Evolutionary conservation across 2,797 vertebrate species (phyloP).

Genomic region (Hirundo rustica): DNA sequence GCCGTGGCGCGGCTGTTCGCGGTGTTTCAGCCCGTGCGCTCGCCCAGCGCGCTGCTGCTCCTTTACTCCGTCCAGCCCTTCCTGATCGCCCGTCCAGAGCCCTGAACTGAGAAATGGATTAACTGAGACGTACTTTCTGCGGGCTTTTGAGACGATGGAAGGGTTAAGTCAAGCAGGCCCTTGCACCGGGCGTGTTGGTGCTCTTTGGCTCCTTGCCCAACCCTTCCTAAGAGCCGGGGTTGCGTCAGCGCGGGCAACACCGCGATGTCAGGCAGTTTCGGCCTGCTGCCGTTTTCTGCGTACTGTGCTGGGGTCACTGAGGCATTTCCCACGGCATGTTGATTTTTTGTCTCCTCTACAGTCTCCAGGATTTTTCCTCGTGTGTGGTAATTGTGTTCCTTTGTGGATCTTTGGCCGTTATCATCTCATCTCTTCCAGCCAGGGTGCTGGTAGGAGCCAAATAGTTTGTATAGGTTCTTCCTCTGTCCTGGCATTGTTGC

Average conservation of each 20-base stretch:
- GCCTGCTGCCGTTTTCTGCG: not conserved
- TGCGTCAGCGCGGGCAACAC: not conserved
- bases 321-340: not conserved
- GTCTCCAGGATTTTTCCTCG: not conserved
- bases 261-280: not conserved
- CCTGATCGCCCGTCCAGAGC: not conserved
- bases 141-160: not conserved
- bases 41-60: not conserved
- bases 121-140: too few relatives aligned
- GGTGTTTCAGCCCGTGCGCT: not conserved
- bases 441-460: not conserved
- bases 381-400: not conserved
- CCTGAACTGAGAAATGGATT: not conserved
- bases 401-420: not conserved
- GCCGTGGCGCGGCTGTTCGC: not conserved
- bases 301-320: not conserved
- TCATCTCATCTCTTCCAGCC: not conserved
- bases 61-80: rapidly evolving
- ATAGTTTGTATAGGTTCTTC: not conserved
- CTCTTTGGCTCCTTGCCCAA: not conserved
- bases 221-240: not conserved
- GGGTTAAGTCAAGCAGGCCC: not conserved
- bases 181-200: not conserved
- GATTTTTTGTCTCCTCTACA: rapidly evolving
- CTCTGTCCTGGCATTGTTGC: not conserved